Base-by-base conservation (phyloP, 2,888 invertebrate species). In the Macrophya alboannulata region DNA sequence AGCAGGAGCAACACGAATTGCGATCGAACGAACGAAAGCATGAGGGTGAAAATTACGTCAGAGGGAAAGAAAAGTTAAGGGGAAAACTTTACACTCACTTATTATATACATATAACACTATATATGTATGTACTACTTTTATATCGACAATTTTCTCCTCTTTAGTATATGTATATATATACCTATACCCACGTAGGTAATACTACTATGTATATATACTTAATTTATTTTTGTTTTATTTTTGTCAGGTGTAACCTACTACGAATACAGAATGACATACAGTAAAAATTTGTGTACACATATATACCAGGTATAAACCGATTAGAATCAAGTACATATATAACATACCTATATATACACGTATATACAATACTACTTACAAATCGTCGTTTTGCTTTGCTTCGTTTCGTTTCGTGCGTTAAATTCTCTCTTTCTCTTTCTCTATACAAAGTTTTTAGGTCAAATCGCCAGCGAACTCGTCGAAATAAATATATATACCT, bases 31-130 rank as follows among this genome's bases (percentile, higher is more conserved):
- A 2, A 37, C 40, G n/a, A 40, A 43, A 17, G 6, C 12, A 40
- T 40, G 25, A 40, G 40, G 37, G 40, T 40, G n/a, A 72, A 31
- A 72, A 72, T 43, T 72, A 43, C 71, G 71, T 71, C 71, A 71
- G 17, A 71, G 37, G n/a, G 17, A 37, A 31, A 17, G 17, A 40
- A 21, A 40, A 72, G 37, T 43, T 72, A 8, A n/a, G 55, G 8
- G 8, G 25, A 31, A 62, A 62, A 62, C 62, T 62, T 62, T 43
- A 72, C n/a, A 55, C 55, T 55, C 8, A 8, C 55, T 55, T 55
- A 55, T 55, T 55, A 55, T 55, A 55, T 55, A 0, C 17, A n/a
- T n/a, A n/a, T n/a, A n/a, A n/a, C n/a, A n/a, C n/a, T n/a, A n/a
- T n/a, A n/a, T n/a, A n/a, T n/a, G n/a, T 51, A 51, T 51, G 0